These are phyloP conservation scores for Bombyx huttoni DNA, from an alignment of 2,888 invertebrate species.

Conservation along the genomic window DNA sequence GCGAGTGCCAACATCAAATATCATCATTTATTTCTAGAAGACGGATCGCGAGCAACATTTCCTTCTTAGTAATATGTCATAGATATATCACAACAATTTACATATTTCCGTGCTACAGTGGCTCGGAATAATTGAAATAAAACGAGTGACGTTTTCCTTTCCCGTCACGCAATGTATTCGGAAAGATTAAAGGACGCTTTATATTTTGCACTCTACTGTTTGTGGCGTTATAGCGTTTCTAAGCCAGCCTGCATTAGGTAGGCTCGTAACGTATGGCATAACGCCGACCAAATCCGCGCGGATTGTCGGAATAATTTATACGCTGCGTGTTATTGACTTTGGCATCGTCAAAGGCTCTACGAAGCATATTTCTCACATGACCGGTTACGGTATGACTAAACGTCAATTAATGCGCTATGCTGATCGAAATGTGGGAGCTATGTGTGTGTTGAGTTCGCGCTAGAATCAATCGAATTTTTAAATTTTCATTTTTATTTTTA, in stretches of 20 bases:
- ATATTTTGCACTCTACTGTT: conserved; percentile 10
- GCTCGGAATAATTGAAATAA: conserved; percentile 23
- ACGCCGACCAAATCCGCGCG: not conserved
- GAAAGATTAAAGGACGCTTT: conserved; percentile 28
- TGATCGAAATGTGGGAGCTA: not conserved
- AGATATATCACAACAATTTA: conserved; percentile 17
- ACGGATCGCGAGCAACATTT: conserved; percentile 10
- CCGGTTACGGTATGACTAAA: not conserved
- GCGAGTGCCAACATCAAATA: conserved; percentile 3
- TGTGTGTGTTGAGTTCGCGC: not conserved
- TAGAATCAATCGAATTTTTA: not conserved
- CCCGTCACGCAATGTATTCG: conserved; percentile 38
- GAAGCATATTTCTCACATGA: not conserved
- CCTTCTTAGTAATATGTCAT: conserved; percentile 10
- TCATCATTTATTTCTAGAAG: conserved; percentile 1
- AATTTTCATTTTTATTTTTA: too few relatives aligned
- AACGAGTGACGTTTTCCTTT: conserved; percentile 28
- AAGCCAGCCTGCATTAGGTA: not conserved
- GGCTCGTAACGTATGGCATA: not conserved
- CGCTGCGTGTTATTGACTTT: not conserved
- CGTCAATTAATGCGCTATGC: not conserved
- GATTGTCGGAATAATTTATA: not conserved
- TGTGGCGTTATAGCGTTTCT: not conserved
- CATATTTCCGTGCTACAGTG: conserved; percentile 26
- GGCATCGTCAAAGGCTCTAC: not conserved